These are phyloP conservation scores for Semnopithecus entellus DNA, from an alignment of 2,113 vertebrate species.

Conservation along the genomic window DNA sequence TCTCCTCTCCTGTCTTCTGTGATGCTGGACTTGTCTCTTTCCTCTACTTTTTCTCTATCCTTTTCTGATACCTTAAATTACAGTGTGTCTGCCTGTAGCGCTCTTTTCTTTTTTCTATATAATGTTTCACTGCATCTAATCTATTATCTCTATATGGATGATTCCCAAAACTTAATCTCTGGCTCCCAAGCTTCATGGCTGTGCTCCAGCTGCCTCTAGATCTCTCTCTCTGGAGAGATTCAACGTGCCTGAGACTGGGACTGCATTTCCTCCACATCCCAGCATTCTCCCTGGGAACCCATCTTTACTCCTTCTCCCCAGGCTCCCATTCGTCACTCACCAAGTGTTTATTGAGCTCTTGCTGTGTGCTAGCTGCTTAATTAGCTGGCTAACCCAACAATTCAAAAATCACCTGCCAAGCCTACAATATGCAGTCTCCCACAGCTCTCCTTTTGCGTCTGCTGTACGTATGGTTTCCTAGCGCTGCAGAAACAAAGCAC, in stretches of 20 bases:
- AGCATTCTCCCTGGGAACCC: not conserved
- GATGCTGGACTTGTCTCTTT: not conserved
- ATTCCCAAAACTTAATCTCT: not conserved
- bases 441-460: not conserved
- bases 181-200: not conserved
- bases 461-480: not conserved
- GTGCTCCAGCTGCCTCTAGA: not conserved
- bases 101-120: not conserved
- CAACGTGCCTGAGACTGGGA: not conserved
- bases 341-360: not conserved
- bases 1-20: not conserved
- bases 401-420: not conserved
- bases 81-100: not conserved
- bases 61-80: not conserved
- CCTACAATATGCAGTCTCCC: not conserved
- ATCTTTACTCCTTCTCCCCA: not conserved
- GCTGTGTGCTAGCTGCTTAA: not conserved
- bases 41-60: not conserved
- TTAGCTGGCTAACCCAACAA: not conserved
- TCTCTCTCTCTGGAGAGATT: not conserved
- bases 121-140: not conserved
- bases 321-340: not conserved
- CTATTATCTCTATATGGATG: not conserved
- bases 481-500: not conserved
- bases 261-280: not conserved